Evolutionary conservation across 2,797 vertebrate genomes (phyloP), one percentile per base, ranked within the genome.

Genomic region (Geotrypetes seraphini): DNA sequence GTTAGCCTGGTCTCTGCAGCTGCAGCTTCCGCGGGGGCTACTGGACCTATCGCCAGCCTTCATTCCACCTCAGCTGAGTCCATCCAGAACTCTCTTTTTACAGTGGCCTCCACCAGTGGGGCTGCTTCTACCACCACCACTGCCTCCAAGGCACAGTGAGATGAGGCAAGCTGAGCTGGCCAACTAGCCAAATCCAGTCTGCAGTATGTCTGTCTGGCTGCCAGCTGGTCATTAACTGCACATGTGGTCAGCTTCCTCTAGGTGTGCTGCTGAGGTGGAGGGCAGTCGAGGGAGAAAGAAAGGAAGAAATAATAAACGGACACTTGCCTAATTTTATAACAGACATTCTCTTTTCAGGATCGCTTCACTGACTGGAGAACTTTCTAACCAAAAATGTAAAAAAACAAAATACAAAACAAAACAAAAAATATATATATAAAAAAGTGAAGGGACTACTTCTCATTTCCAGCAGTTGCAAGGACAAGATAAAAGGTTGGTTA

Each of bases 91-190:
- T 86, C 90, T 60, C 78, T 84, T 49, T 79, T 84, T 57, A 83
- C 81, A 0, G 84, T 83, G 70, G 86, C 89, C 76, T 79, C 90
- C 15, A 86, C 89, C 17, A 65, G 81, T 1, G 76, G 78, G 67
- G 66, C 92, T 41, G 70, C 90, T 5, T 84, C 95, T 57, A 47
- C 43, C n/a, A 93, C 92, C 81, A 94, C 93, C 74, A 93, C 94
- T 42, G 89, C 92, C 85, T 96, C 96, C 75, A 99, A 96, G 88
- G 92, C 96, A 33, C 95, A 97, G 83, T 98, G 89, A 98, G 75
- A 53, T 1, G 43, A 61, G 57, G 53, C 10, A 38, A 42, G 49
- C 45, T 25, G 38, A 44, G 61, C 63, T 47, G 33, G 10, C 23
- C 55, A 44, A 16, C 20, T 22, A 37, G 62, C 63, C 69, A 27